Evolutionary conservation across 2,888 invertebrate species (phyloP).

Genomic region (Hirtodrosophila alboralis): DNA sequence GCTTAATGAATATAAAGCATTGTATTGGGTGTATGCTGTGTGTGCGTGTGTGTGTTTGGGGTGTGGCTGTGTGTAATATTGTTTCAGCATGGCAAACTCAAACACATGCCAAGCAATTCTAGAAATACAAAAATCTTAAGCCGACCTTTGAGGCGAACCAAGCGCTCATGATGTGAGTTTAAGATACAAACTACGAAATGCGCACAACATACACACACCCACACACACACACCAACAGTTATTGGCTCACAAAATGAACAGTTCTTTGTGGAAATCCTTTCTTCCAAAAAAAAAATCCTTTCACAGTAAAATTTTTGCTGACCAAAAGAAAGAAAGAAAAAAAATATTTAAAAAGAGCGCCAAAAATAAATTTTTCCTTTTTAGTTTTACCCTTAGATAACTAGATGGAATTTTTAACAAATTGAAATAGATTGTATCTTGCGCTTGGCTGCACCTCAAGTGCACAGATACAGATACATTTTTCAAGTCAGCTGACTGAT

Average conservation of each 20-base stretch:
- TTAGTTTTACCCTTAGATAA: constrained; percentile 58
- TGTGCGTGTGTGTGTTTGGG: constrained; percentile 23
- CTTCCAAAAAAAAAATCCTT: constrained; percentile 60
- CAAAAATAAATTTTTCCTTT: constrained; percentile 59
- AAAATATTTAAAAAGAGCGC: constrained; percentile 62
- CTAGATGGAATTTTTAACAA: constrained; percentile 33
- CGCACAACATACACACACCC: constrained; percentile 42
- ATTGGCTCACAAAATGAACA: constrained; percentile 68
- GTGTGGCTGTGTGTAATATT: constrained; percentile 58
- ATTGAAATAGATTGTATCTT: constrained; percentile 59
- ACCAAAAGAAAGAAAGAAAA: constrained; percentile 25
- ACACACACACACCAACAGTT: constrained; percentile 30
- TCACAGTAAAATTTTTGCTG: constrained; percentile 55
- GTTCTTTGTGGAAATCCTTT: constrained; percentile 62
- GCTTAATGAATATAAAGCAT: constrained; percentile 71
- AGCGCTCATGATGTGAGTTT: constrained; percentile 53
- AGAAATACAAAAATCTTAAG: constrained; percentile 56
- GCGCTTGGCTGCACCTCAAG: constrained; percentile 67
- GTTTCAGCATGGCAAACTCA: constrained; percentile 58
- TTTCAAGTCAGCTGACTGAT: constrained; percentile 70
- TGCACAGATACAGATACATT: too few species aligned
- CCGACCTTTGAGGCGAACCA: constrained; percentile 50
- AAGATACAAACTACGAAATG: constrained; percentile 73
- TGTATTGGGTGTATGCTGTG: constrained; percentile 13
- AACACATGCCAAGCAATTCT: constrained; percentile 64